Evolutionary conservation across 2,113 vertebrate species (phyloP).

Genomic region (Dendrocopos noguchii): DNA sequence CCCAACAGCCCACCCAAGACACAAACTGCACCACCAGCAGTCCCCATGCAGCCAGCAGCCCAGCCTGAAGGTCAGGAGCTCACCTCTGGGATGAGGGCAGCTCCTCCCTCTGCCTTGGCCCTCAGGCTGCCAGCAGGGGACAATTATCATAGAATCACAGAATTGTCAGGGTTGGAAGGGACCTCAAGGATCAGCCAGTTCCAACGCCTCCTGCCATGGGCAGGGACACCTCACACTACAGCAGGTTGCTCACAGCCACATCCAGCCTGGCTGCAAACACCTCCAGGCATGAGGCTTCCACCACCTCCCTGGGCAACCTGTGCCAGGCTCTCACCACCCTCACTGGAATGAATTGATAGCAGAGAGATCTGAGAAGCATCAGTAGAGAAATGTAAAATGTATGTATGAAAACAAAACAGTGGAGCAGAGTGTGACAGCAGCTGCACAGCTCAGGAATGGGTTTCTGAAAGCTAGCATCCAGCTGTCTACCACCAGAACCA

Average conservation of each 20-base stretch:
- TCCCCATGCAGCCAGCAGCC: fast-evolving
- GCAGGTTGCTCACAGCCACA: too few species aligned
- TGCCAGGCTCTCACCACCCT: too few species aligned
- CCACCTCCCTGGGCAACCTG: too few species aligned
- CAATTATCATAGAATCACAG: neutral
- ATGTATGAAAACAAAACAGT: neutral
- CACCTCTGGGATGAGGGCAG: neutral
- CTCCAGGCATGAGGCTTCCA: too few species aligned
- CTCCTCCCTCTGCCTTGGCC: neutral
- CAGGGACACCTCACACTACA: too few species aligned
- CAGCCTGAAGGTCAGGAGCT: neutral
- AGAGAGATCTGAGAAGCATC: neutral
- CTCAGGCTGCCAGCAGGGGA: neutral
- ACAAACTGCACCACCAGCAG: neutral
- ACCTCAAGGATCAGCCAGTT: too few species aligned
- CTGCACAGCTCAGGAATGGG: neutral
- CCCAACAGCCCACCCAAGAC: neutral
- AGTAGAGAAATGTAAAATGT: neutral
- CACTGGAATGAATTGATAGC: neutral
- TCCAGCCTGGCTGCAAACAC: too few species aligned
- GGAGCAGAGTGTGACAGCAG: neutral
- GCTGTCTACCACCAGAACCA: neutral
- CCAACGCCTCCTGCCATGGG: too few species aligned
- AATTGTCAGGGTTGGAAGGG: too few species aligned
- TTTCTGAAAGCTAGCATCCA: neutral